Evolutionary conservation across 2,113 vertebrate genomes (phyloP).

Genomic region (Xenotilapia leptura): DNA sequence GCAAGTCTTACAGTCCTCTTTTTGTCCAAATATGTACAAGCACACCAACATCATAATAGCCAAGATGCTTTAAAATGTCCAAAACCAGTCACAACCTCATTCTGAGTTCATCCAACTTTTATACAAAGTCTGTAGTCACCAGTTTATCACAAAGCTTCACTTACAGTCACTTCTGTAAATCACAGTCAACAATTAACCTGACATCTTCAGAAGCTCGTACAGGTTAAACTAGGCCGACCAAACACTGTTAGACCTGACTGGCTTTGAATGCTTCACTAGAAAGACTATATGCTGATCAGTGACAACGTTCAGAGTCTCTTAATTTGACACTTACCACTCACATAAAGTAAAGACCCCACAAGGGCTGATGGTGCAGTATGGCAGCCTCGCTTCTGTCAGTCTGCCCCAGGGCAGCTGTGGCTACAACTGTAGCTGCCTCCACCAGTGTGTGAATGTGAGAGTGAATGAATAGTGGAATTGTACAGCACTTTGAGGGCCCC

Average conservation of each 20-base stretch:
- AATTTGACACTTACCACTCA: not conserved
- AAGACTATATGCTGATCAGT: not conserved
- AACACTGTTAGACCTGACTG: not conserved
- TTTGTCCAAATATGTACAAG: not conserved
- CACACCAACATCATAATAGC: not conserved
- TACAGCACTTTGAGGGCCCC: rapidly evolving
- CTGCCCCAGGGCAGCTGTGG: not conserved
- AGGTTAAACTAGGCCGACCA: not conserved
- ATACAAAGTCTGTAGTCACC: not conserved
- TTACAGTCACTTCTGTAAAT: not conserved
- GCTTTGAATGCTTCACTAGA: not conserved
- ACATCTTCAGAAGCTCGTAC: not conserved
- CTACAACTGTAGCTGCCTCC: not conserved
- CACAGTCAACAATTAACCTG: not conserved
- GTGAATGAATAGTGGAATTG: not conserved
- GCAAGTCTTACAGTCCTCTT: not conserved
- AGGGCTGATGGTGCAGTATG: rapidly evolving
- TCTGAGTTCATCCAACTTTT: not conserved
- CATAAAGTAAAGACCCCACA: not conserved
- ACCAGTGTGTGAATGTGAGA: not conserved
- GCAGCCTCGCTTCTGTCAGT: not conserved
- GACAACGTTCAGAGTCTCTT: not conserved
- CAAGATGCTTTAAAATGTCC: not conserved
- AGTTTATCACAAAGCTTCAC: not conserved
- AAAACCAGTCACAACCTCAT: not conserved